Evolutionary conservation across 2,797 vertebrate genomes (phyloP), one percentile per base, ranked within the genome.

Genomic region (Alca torda): DNA sequence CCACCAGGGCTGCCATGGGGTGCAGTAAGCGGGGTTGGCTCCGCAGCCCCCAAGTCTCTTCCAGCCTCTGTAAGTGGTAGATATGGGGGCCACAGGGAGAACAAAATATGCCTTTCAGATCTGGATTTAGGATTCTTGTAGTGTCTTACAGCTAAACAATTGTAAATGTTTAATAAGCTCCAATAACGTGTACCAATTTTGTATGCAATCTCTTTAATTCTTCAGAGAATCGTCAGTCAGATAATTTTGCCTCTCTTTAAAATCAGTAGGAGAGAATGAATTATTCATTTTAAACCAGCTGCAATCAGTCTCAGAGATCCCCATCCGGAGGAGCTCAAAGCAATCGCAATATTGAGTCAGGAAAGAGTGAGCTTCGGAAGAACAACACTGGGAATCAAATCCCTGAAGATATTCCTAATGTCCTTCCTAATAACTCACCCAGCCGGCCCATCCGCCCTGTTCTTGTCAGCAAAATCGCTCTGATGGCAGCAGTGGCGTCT

Each of bases 131-230:
- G 43, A 37, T 89, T 87, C 60, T 56, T 53, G 16, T 77, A 67
- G 53, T 15, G 88, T 85, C 68, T 90, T 54, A 61, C 37, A 65
- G 72, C 56, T 90, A 91, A 95, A 93, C 37, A 90, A 81, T 37
- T 41, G 45, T 92, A 93, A 95, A 94, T 93, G 68, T 94, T 97
- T 94, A 85, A 85, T 94, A 89, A 79, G 79, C 54, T 84, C 63
- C 77, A 82, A 56, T 78, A 85, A 70, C 3, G 12, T 37, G 37
- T 76, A 85, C 73, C 43, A 53, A 5, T 91, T 94, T 95, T 92
- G 77, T 74, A 77, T 83, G 84, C 70, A 86, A 64, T 60, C 89
- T 95, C 72, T 82, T 84, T 79, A 95, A 90, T 89, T 70, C 87
- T 94, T 83, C 84, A 89, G 89, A 91, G 90, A 82, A 81, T 74